These are phyloP conservation scores for Clarias pachynema DNA, from an alignment of 2,797 vertebrate species.

Conservation along the genomic window DNA sequence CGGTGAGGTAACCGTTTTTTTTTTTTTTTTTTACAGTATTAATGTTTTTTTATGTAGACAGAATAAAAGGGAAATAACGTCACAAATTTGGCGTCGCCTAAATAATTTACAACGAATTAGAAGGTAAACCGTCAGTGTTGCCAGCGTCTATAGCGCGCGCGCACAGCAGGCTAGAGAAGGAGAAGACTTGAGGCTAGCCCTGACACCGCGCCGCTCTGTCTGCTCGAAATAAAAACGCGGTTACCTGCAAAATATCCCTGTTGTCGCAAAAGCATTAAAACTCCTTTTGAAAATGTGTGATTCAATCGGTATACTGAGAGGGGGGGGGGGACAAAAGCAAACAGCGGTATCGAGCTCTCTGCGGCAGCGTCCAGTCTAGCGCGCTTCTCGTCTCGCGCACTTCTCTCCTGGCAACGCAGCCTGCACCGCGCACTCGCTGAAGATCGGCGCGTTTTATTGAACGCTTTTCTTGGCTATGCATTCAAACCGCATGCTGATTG, in stretches of 20 bases:
- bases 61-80: background rate
- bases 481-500: constrained; percentile 46
- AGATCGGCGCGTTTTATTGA: constrained; percentile 39
- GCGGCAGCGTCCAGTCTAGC: constrained; percentile 9
- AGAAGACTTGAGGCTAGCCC: background rate
- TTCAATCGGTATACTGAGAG: background rate
- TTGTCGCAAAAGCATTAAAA: constrained; percentile 52
- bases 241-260: constrained; percentile 48
- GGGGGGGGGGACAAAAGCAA: too few species aligned
- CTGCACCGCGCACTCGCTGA: background rate
- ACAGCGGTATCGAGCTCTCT: background rate
- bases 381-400: background rate
- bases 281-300: constrained; percentile 15
- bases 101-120: background rate
- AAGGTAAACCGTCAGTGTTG: background rate
- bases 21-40: background rate
- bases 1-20: background rate
- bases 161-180: background rate
- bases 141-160: background rate
- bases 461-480: constrained; percentile 26
- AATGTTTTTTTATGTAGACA: background rate
- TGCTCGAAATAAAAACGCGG: background rate
- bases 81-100: background rate
- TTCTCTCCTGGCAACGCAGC: constrained; percentile 32
- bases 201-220: background rate